Conservation (phyloP, 2,888 invertebrate species). For the Rhaphigaster nebulosa region DNA sequence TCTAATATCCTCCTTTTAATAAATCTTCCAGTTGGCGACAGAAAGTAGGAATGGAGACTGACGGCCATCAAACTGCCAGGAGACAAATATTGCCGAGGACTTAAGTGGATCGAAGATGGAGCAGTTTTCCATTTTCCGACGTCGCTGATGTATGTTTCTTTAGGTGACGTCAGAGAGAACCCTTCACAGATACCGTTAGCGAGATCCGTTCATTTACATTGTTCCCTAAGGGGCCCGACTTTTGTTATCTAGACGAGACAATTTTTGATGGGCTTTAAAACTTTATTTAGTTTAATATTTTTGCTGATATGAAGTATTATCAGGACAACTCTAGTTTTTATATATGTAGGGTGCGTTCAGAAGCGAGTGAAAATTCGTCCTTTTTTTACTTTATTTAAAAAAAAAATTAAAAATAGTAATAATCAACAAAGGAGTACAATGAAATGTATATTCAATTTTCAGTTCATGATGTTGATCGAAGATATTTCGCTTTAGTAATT, state of each 20-base stretch:
- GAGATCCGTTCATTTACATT: constrained; percentile 7
- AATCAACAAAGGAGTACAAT: too few species aligned
- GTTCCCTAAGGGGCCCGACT: not conserved
- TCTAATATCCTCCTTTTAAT: constrained; percentile 22
- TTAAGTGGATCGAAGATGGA: constrained; percentile 1
- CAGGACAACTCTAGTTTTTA: not conserved
- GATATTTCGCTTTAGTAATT: too few species aligned
- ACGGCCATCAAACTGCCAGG: not conserved
- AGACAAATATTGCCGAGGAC: constrained; percentile 11
- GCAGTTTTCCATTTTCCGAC: constrained; percentile 9
- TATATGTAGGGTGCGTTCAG: not conserved
- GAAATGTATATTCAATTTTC: too few species aligned
- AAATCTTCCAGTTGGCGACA: not conserved
- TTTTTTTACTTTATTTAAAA: not conserved
- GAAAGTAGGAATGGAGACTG: not conserved
- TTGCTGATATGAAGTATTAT: not conserved
- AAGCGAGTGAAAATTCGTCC: not conserved
- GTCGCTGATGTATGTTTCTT: constrained; percentile 27
- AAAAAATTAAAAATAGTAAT: too few species aligned
- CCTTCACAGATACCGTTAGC: constrained; percentile 4
- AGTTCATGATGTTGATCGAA: not conserved
- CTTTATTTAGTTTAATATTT: not conserved
- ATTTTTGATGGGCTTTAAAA: not conserved
- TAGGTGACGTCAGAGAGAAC: not conserved
- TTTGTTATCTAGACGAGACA: not conserved